A percentile compares a stretch with the other conserved stretches of the same genome.
Evolutionary conservation across 1,140 invertebrate species (phyloP).

Genomic region (Nomia melanderi): DNA sequence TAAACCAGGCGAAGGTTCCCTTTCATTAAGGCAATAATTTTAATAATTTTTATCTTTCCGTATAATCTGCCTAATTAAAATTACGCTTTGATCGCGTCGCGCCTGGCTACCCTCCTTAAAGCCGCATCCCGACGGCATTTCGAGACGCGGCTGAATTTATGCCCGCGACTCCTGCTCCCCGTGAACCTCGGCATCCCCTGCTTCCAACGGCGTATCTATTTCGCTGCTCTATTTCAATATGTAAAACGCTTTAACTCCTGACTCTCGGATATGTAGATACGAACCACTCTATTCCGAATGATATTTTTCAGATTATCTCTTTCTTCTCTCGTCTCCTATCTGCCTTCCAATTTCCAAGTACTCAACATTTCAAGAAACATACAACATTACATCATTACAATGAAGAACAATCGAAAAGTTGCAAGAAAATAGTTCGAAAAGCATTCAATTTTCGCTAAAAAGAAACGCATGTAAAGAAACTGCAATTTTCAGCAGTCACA

Average conservation of each 20-base stretch:
- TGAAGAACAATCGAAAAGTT: no score
- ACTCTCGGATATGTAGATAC: neutral
- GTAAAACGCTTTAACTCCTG: neutral
- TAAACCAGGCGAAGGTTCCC: constrained; percentile 72
- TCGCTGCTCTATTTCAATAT: neutral
- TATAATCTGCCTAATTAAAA: constrained; percentile 82
- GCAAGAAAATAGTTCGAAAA: no score
- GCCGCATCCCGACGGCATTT: constrained; percentile 53
- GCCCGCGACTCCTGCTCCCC: constrained; percentile 1
- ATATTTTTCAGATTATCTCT: no score
- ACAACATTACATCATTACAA: no score
- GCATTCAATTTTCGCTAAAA: no score
- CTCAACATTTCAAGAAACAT: no score
- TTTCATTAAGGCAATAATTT: constrained; percentile 82
- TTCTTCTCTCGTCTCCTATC: no score
- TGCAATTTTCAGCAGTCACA: no score
- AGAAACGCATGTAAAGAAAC: no score
- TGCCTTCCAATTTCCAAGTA: no score
- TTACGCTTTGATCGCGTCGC: constrained; percentile 79
- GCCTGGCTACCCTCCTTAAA: constrained; percentile 56
- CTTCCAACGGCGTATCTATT: neutral
- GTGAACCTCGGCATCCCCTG: neutral
- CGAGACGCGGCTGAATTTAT: constrained; percentile 37
- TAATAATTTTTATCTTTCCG: constrained; percentile 82
- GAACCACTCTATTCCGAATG: no score